Conservation (phyloP, 2,797 vertebrate genomes). For the Liasis olivaceus region DNA sequence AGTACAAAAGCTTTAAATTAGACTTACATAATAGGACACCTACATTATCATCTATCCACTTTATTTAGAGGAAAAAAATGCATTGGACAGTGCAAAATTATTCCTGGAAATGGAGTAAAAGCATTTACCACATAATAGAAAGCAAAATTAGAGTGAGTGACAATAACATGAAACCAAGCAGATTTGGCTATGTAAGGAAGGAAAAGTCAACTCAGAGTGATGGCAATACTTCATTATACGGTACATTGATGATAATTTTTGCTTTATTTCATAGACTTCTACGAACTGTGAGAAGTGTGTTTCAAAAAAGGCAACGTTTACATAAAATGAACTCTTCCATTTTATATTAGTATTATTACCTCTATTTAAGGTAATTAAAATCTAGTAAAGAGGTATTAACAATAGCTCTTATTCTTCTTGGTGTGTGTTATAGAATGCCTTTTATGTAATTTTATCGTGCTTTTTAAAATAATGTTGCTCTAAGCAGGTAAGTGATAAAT, state of each 20-base stretch:
- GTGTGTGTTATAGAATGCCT: neutral
- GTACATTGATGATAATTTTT: neutral
- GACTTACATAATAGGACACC: neutral
- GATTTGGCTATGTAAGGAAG: neutral
- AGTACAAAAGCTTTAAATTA: neutral
- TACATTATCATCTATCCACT: neutral
- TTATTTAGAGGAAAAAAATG: neutral
- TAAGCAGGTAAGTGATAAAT: neutral
- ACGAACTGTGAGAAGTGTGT: neutral
- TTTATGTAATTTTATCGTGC: neutral
- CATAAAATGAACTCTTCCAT: neutral
- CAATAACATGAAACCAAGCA: neutral
- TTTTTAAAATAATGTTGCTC: neutral
- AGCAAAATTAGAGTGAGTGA: neutral
- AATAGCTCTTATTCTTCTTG: neutral
- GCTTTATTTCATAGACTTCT: neutral
- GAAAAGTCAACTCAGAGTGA: neutral
- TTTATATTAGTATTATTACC: neutral
- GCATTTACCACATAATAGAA: neutral
- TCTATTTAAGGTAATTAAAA: neutral
- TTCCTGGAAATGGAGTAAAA: neutral
- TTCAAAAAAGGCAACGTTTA: neutral
- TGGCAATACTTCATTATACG: neutral
- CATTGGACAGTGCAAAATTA: neutral
- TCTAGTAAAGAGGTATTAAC: neutral